These are phyloP conservation scores for Agraylea sexmaculata DNA, from an alignment of 1,140 invertebrate species.

Conservation along the genomic window DNA sequence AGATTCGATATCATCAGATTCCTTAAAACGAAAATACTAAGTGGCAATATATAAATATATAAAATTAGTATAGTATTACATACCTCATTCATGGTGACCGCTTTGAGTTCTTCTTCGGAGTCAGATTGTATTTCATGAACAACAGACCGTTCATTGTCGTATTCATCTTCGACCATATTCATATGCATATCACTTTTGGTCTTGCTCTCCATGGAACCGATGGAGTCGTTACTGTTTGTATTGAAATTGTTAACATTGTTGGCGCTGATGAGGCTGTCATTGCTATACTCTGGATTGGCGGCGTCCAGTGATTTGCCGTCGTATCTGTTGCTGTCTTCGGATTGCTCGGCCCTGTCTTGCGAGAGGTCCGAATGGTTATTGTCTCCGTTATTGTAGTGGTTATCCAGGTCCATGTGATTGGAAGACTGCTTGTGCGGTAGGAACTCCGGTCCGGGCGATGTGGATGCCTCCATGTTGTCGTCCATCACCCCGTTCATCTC, in stretches of 20 bases:
- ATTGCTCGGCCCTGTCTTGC: too few species aligned
- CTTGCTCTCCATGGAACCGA: conserved; percentile 7
- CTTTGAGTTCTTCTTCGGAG: conserved; percentile 14
- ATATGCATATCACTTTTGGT: conserved; percentile 11
- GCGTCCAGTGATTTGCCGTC: conserved; percentile 14
- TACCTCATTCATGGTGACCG: conserved; percentile 8
- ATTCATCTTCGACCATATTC: conserved; percentile 9
- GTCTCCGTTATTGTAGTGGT: conserved; percentile 2
- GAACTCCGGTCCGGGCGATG: conserved; percentile 8
- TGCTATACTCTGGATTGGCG: conserved; percentile 12
- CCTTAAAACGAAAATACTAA: conserved; percentile 10
- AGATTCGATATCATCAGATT: conserved; percentile 16
- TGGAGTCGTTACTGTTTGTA: conserved; percentile 8
- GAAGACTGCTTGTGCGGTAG: conserved; percentile 7
- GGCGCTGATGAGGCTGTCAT: conserved; percentile 7
- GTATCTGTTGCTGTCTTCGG: too few species aligned
- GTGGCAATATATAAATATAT: conserved; percentile 4
- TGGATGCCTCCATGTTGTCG: conserved; percentile 13
- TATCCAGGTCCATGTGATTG: conserved; percentile 5
- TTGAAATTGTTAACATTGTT: conserved; percentile 4
- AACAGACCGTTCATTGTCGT: conserved; percentile 3
- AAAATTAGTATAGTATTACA: conserved; percentile 6
- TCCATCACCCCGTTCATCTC: conserved; percentile 15
- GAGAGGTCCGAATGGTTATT: too few species aligned
- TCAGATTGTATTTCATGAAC: conserved; percentile 19